These are phyloP conservation scores for Lates japonicus DNA, from an alignment of 2,797 vertebrate genomes.

Conservation along the genomic window DNA sequence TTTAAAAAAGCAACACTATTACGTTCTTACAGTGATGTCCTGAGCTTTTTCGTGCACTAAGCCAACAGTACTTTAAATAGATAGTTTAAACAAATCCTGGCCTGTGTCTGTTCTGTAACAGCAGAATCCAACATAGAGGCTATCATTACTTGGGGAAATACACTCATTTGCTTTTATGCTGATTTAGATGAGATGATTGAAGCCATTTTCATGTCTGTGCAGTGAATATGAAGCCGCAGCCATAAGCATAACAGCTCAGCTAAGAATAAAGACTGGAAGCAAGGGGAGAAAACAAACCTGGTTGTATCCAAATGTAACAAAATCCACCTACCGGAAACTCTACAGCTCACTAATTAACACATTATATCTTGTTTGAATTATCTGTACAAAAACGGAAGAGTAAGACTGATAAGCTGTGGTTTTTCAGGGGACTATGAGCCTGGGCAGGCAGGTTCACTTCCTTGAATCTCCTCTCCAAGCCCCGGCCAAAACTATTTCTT, in stretches of 20 bases:
- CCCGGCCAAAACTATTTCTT: neutral
- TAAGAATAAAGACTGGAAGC: neutral
- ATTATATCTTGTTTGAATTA: neutral
- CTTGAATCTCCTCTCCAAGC: neutral
- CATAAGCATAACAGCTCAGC: neutral
- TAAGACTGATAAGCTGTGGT: no score
- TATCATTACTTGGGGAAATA: neutral
- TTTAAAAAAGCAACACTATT: conserved; percentile 17
- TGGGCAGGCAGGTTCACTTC: neutral
- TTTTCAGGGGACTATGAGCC: neutral
- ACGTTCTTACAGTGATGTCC: conserved; percentile 21
- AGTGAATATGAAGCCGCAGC: neutral
- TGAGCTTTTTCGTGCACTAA: conserved; percentile 48
- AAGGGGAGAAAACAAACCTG: neutral
- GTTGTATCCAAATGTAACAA: neutral
- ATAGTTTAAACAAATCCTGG: conserved; percentile 28
- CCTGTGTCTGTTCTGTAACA: conserved; percentile 26
- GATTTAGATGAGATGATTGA: neutral
- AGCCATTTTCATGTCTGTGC: neutral
- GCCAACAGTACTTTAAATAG: conserved; percentile 20
- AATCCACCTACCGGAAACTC: neutral
- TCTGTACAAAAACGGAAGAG: neutral
- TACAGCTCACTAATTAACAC: neutral
- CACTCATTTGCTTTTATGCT: neutral
- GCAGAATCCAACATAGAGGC: conserved; percentile 21